Evolutionary conservation across 1,140 invertebrate species (phyloP), one percentile per base, ranked within the genome.

Genomic region (Temnothorax longispinosus): DNA sequence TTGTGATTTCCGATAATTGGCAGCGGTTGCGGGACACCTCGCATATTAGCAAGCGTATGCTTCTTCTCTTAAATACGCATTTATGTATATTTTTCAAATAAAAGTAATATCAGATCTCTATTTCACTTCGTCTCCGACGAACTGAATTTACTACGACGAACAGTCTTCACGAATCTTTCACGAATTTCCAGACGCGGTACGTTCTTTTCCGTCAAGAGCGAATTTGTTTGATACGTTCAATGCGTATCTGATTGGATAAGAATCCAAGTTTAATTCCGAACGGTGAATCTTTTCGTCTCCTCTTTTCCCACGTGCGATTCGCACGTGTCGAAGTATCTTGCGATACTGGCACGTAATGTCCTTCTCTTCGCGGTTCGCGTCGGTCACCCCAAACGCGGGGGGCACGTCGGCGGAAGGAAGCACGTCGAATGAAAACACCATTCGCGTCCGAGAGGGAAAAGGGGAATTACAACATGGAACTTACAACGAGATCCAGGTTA

Each of bases 381-480:
- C 27, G n/a, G 18, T 7, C 38, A 47, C 21, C 18, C 54, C 13
- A 71, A 27, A 32, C 10, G 11, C 65, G 38, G 6, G 64, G 38
- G 11, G 62, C 47, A 13, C n/a, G 21, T 38, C 7, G 11, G 27
- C 15, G 41, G 44, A 56, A 58, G 67, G 54, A 47, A 75, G 50
- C 32, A 44, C 80, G 80, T n/a, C 44, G 69, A 60, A 60, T 82
- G 67, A 62, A 84, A 71, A 56, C 77, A 47, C 41, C 47, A 35
- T 54, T 69, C 44, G 44, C 4, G n/a, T 2, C 41, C 21, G 65
- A 7, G 65, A 15, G 41, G 41, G 11, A 13, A 11, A n/a, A 47
- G 38, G 65, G 21, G 21, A 69, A 27, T 47, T 27, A 27, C 41
- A 27, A 27, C 27, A 1, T 27, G 27, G 27, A 27, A 27, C 27